A percentile compares a stretch with the other conserved stretches of the same genome.
These are phyloP conservation scores for Chrosomus eos DNA, from an alignment of 2,797 vertebrate genomes.

Conservation along the genomic window DNA sequence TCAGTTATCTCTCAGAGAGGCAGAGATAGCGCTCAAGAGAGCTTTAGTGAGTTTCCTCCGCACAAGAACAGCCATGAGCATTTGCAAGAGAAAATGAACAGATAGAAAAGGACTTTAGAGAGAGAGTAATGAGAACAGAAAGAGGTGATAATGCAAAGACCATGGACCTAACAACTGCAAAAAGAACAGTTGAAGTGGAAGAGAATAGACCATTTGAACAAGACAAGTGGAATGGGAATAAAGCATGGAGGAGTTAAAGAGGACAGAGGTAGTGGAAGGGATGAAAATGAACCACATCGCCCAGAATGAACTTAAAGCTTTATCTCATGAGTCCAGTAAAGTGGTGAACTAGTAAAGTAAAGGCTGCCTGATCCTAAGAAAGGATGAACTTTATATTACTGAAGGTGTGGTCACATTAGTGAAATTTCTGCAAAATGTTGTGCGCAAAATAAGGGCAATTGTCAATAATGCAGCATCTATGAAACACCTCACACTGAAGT, in stretches of 20 bases:
- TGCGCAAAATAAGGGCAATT: neutral
- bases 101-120: neutral
- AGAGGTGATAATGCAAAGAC: neutral
- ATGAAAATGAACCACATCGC: neutral
- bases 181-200: neutral
- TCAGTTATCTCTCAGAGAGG: constrained; percentile 9
- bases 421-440: neutral
- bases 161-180: neutral
- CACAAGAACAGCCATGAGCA: constrained; percentile 10
- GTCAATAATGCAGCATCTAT: neutral
- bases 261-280: neutral
- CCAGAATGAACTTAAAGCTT: neutral
- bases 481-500: neutral
- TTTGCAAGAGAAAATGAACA: constrained; percentile 7
- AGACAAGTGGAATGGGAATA: neutral
- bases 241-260: neutral
- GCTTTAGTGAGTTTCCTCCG: constrained; percentile 9
- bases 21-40: constrained; percentile 8
- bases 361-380: neutral
- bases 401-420: neutral
- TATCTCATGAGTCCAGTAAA: neutral
- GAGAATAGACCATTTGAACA: neutral
- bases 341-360: neutral
- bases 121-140: constrained; percentile 12
- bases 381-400: neutral